Evolutionary conservation across 2,888 invertebrate species (phyloP).

Genomic region (Drosophila meridionalis): DNA sequence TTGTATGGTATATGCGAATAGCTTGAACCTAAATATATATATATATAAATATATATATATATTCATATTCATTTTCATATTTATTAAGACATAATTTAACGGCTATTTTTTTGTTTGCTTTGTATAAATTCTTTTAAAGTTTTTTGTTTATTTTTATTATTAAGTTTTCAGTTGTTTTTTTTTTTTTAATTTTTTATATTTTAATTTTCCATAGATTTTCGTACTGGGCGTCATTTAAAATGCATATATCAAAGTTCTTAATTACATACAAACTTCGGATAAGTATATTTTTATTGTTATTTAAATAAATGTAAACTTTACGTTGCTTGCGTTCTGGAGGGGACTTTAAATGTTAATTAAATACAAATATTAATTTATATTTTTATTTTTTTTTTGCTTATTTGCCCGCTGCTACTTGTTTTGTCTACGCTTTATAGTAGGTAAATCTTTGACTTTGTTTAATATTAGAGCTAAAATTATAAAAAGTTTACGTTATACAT

Average conservation of each 20-base stretch:
- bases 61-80: slow-evolving; percentile 29
- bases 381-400: slow-evolving; percentile 27
- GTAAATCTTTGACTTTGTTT: slow-evolving; percentile 71
- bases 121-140: slow-evolving; percentile 71
- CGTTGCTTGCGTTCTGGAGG: slow-evolving; percentile 43
- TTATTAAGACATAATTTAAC: slow-evolving; percentile 63
- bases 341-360: slow-evolving; percentile 50
- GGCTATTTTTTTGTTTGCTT: slow-evolving; percentile 65
- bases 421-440: slow-evolving; percentile 47
- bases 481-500: slow-evolving; percentile 46
- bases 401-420: slow-evolving; percentile 52
- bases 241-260: slow-evolving; percentile 79
- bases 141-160: slow-evolving; percentile 38
- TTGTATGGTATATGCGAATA: slow-evolving; percentile 18
- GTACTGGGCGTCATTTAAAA: slow-evolving; percentile 72
- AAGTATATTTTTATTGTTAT: slow-evolving; percentile 45
- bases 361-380: slow-evolving; percentile 37
- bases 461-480: slow-evolving; percentile 73
- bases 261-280: slow-evolving; percentile 57
- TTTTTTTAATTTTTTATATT: slow-evolving; percentile 17
- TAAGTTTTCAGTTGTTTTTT: slow-evolving; percentile 24
- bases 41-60: slow-evolving; percentile 45
- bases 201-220: slow-evolving; percentile 39
- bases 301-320: slow-evolving; percentile 53
- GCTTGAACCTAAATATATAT: slow-evolving; percentile 24